Evolutionary conservation across 2,888 invertebrate genomes (phyloP), one percentile per base, ranked within the genome.

Genomic region (Galeruca laticollis): DNA sequence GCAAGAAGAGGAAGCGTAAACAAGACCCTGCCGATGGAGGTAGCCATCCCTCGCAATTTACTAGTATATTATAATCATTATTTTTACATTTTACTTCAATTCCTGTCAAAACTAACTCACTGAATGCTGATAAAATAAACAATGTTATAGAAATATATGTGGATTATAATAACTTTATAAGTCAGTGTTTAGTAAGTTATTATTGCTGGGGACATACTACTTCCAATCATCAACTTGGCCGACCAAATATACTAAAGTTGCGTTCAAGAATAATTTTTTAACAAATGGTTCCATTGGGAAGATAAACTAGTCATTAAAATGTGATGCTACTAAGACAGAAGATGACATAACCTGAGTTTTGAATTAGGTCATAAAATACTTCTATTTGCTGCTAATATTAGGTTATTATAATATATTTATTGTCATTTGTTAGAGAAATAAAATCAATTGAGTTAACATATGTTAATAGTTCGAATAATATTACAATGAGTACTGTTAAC

Each of bases 1-100:
- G 98, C 91, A 96, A 96, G 92, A 98, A 98, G 93, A 96, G 98
- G 94, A 99, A 99, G 92, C 94, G 95, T 93, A 95, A 96, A 92
- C 95, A 95, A 94, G 96, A 96, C 91, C 93, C 94, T 91, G 93
- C 93, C 92, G 95, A 95, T 91, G 95, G 94, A 94, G 95, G 95
- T 95, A 94, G 91, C 90, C 89, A 89, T 88, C 88, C 89, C 89
- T 82, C 76, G 75, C 75, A 73, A 75, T 67, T 73, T 75, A 75
- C 73, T 75, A 75, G 62, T 67, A 70, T 66, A 59, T 68, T 56
- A 62, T 66, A 56, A 65, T 66, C 31, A 33, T 37, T 54, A 54
- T 10, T 64, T 56, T 64, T 64, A 33, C 56, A 49, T 66, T 62
- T 66, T 51, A 33, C 51, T 66, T 59, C 49, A 31, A 49, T 47